Conservation (phyloP, 53 echinoderm and acorn worm species). For the Pentamera pediparva region DNA sequence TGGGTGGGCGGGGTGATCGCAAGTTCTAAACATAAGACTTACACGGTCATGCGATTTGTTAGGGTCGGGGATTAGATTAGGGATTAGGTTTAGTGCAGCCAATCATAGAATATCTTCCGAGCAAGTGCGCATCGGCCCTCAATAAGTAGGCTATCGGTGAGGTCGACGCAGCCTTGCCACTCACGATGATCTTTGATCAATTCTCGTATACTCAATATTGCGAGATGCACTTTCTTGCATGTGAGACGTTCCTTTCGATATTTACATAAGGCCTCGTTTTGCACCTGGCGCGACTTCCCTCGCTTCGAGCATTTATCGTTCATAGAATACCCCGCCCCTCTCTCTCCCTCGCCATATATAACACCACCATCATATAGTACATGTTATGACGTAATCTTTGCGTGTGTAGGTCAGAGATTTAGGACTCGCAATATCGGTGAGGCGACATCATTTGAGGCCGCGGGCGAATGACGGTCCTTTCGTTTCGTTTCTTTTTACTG, state of each 20-base stretch:
- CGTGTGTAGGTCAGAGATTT: neutral
- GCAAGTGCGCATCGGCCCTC: too few relatives aligned
- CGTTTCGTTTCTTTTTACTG: neutral
- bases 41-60: too few relatives aligned
- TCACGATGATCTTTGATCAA: neutral
- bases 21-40: neutral
- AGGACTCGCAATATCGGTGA: neutral
- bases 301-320: conserved; percentile 17
- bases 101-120: too few relatives aligned
- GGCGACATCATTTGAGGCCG: neutral
- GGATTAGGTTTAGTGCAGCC: too few relatives aligned
- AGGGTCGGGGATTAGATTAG: too few relatives aligned
- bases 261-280: conserved; percentile 22
- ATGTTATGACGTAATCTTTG: too few relatives aligned
- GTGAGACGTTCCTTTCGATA: neutral
- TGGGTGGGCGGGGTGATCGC: neutral
- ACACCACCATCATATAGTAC: neutral
- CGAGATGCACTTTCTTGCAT: neutral
- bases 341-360: neutral
- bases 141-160: too few relatives aligned
- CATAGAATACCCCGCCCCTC: too few relatives aligned
- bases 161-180: neutral
- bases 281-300: conserved; percentile 22
- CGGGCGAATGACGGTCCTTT: conserved; percentile 7
- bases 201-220: neutral